A percentile compares a stretch with the other conserved stretches of the same genome.
These are phyloP conservation scores for Agapornis canus DNA, from an alignment of 2,797 vertebrate species.

Conservation along the genomic window DNA sequence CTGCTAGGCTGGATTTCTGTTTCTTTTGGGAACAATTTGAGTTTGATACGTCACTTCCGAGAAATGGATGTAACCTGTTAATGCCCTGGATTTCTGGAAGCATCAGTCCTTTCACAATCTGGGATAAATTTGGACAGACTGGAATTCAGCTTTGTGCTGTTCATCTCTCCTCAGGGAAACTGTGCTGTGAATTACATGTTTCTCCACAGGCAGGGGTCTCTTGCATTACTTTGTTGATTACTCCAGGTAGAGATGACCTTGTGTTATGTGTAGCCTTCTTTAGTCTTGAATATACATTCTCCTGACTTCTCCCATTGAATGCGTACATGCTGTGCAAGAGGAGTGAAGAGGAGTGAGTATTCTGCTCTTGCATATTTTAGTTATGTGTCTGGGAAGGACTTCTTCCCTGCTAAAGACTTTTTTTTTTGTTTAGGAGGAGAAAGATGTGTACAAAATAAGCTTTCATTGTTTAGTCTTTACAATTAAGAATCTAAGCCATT, in stretches of 20 bases:
- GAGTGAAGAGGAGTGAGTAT: background rate
- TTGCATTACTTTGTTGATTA: background rate
- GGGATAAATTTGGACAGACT: background rate
- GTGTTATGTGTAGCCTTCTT: background rate
- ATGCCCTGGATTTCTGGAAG: background rate
- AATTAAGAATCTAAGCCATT: background rate
- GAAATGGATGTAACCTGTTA: fast-evolving
- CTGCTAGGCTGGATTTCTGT: background rate
- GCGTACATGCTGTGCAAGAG: background rate
- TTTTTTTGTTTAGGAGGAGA: background rate
- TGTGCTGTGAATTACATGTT: background rate
- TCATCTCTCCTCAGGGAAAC: background rate
- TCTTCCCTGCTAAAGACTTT: background rate
- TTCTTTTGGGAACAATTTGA: background rate
- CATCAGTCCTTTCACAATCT: background rate
- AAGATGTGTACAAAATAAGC: background rate
- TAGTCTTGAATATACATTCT: background rate
- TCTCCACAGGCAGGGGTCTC: background rate
- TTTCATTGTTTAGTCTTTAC: background rate
- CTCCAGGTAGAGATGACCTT: background rate
- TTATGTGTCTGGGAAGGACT: background rate
- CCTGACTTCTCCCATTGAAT: background rate
- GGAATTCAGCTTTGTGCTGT: background rate
- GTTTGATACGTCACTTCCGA: fast-evolving
- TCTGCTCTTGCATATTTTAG: background rate